phyloP scores from a whole-genome alignment of 2,888 invertebrate species.

The Neria commutata region DNA sequence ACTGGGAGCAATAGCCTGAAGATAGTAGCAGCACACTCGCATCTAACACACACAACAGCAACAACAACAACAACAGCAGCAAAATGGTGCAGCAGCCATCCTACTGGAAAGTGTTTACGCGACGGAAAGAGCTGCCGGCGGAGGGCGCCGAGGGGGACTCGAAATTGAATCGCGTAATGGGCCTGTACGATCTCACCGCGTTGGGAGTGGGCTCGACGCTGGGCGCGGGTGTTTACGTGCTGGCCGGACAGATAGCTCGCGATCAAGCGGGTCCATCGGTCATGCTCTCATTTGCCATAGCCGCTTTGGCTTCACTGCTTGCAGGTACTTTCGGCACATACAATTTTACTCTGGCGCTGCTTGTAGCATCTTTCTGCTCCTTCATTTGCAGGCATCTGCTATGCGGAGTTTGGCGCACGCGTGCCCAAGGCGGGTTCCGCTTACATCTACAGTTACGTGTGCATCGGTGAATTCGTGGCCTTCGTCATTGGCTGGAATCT shows the following conservation, averaged over 20 bases:
- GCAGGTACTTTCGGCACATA: conserved; percentile 69
- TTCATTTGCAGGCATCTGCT: conserved; percentile 77
- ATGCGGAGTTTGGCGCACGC: conserved; percentile 85
- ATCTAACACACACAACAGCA: not conserved
- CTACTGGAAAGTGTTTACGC: conserved; percentile 59
- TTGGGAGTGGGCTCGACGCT: conserved; percentile 81
- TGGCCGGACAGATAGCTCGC: conserved; percentile 80
- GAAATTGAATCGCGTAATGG: conserved; percentile 55
- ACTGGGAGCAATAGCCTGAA: not conserved
- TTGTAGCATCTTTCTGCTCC: no score
- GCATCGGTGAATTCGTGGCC: conserved; percentile 84
- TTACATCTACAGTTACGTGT: conserved; percentile 82
- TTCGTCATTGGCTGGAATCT: conserved; percentile 93
- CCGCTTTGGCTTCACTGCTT: conserved; percentile 82
- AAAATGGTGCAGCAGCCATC: conserved; percentile 48
- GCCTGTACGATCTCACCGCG: conserved; percentile 73
- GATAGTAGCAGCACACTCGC: not conserved
- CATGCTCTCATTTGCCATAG: conserved; percentile 84
- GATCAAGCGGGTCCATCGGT: conserved; percentile 84
- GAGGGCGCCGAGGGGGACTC: conserved; percentile 46
- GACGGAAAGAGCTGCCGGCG: conserved; percentile 51
- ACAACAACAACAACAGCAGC: not conserved
- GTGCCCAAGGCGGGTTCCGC: conserved; percentile 88
- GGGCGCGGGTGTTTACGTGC: conserved; percentile 88
- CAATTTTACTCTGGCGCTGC: conserved; percentile 9